Evolutionary conservation across 1,140 invertebrate species (phyloP).

Genomic region (Aphelenchoides besseyi): DNA sequence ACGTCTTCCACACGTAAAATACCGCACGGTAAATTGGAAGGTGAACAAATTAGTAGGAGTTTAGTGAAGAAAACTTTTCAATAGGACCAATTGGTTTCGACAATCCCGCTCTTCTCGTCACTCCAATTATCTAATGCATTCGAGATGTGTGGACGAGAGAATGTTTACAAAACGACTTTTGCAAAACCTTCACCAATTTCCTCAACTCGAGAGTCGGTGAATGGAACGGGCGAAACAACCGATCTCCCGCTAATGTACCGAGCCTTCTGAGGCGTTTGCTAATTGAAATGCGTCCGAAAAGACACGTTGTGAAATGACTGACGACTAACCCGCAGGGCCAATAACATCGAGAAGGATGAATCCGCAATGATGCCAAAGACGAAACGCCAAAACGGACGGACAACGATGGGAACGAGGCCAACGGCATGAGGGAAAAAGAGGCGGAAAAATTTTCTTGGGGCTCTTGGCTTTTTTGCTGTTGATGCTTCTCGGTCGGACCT

Average conservation of each 20-base stretch:
- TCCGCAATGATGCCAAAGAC: background rate
- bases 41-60: background rate
- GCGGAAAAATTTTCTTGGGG: background rate
- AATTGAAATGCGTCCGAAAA: constrained; percentile 3
- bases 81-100: background rate
- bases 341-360: background rate
- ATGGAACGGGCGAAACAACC: background rate
- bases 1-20: background rate
- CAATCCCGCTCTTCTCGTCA: background rate
- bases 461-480: constrained; percentile 1
- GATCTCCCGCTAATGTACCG: background rate
- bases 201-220: too few species aligned
- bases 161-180: too few species aligned
- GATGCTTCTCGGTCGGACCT: constrained; percentile 2
- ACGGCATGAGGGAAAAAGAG: background rate
- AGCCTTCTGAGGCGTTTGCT: background rate
- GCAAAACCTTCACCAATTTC: too few species aligned
- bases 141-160: too few species aligned
- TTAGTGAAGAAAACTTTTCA: background rate
- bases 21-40: background rate
- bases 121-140: background rate
- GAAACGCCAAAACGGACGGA: background rate
- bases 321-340: background rate
- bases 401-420: background rate
- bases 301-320: background rate